A percentile compares a stretch with the other conserved stretches of the same genome.
Conservation (phyloP, 2,888 invertebrate species). For the Hyposoter dolosus region DNA sequence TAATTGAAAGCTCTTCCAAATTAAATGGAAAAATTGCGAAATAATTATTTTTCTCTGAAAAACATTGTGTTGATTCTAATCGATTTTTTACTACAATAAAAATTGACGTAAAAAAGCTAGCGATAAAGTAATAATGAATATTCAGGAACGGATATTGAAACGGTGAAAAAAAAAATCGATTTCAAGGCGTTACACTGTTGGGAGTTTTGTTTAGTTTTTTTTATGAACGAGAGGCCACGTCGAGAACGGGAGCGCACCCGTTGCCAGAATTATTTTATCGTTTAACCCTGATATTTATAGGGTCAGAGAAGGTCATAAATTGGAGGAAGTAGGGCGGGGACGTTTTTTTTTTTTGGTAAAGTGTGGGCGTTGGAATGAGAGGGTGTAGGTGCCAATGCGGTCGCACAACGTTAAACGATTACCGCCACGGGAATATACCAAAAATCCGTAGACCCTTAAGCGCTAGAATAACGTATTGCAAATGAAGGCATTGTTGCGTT, state of each 20-base stretch:
- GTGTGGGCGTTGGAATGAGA: background rate
- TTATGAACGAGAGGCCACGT: constrained; percentile 35
- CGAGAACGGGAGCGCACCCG: constrained; percentile 61
- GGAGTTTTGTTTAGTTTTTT: constrained; percentile 30
- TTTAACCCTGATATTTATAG: constrained; percentile 70
- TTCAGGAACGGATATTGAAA: background rate
- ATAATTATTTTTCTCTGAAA: background rate
- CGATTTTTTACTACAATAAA: background rate
- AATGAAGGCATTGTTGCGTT: constrained; percentile 53
- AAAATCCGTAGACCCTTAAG: constrained; percentile 44
- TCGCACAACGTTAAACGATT: constrained; percentile 66
- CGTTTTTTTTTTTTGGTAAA: constrained; percentile 32
- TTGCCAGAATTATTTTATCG: constrained; percentile 72
- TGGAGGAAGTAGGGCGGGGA: constrained; percentile 52
- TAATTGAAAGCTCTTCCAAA: background rate
- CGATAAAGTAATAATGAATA: background rate
- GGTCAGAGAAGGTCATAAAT: constrained; percentile 68
- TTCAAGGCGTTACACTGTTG: constrained; percentile 23
- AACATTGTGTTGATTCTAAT: background rate
- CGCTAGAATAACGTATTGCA: constrained; percentile 56
- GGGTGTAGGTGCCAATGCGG: constrained; percentile 63
- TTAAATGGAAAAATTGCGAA: background rate
- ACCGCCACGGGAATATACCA: constrained; percentile 56
- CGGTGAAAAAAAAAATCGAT: constrained; percentile 34
- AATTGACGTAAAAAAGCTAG: background rate